A percentile compares a stretch with the other conserved stretches of the same genome.
These are phyloP conservation scores for Onchidella celtica DNA, from an alignment of 2,888 invertebrate genomes.

Conservation along the genomic window DNA sequence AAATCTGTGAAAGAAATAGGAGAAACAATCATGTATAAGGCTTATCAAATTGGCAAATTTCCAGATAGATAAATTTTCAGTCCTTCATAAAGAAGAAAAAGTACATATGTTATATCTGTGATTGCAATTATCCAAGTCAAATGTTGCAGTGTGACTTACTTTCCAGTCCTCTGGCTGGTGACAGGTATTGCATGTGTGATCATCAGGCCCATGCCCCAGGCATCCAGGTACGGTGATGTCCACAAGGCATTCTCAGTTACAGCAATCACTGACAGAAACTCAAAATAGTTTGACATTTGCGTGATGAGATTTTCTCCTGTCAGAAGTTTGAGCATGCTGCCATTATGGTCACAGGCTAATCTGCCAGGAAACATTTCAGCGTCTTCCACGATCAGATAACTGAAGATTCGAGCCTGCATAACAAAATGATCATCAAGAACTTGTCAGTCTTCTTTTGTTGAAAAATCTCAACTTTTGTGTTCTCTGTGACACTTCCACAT, in stretches of 20 bases:
- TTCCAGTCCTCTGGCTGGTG: slow-evolving; percentile 74
- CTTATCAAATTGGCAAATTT: too few relatives aligned
- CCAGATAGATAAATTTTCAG: too few relatives aligned
- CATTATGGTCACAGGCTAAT: slow-evolving; percentile 77
- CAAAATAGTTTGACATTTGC: slow-evolving; percentile 80
- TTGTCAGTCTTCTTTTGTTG: too few relatives aligned
- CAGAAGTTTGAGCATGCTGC: slow-evolving; percentile 77
- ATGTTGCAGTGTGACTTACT: too few relatives aligned
- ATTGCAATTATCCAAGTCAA: too few relatives aligned
- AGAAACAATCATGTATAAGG: too few relatives aligned
- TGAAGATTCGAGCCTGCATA: slow-evolving; percentile 78
- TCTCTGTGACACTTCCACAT: too few relatives aligned
- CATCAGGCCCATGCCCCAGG: slow-evolving; percentile 80
- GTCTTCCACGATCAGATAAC: slow-evolving; percentile 80
- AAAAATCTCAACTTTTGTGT: too few relatives aligned
- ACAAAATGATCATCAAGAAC: too few relatives aligned
- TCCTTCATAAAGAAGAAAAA: too few relatives aligned
- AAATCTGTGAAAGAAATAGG: too few relatives aligned
- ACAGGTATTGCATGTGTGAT: slow-evolving; percentile 80
- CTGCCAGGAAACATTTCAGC: slow-evolving; percentile 80
- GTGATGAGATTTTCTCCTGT: slow-evolving; percentile 80
- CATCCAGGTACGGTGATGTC: slow-evolving; percentile 80
- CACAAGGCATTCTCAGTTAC: slow-evolving; percentile 77
- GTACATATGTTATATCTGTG: too few relatives aligned
- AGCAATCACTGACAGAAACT: slow-evolving; percentile 78